A percentile compares a stretch with the other conserved stretches of the same genome.
Evolutionary conservation across 2,797 vertebrate genomes (phyloP).

Genomic region (Phrynocephalus vlangalii): DNA sequence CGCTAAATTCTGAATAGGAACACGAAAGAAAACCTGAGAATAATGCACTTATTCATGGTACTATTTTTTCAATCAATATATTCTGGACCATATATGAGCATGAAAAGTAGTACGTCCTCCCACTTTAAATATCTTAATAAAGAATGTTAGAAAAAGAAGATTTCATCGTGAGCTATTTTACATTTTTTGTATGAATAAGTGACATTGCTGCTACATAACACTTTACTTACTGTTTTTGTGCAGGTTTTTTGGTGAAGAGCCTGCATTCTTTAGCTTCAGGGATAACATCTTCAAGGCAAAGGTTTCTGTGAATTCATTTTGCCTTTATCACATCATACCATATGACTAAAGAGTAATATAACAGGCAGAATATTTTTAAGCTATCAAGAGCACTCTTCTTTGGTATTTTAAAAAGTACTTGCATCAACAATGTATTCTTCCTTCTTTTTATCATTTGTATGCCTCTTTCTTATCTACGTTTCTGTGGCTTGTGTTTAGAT

Average conservation of each 20-base stretch:
- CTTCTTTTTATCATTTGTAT: slow-evolving; percentile 50
- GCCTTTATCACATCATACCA: slow-evolving; percentile 19
- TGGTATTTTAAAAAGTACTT: slow-evolving; percentile 31
- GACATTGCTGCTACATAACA: not conserved
- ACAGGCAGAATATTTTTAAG: slow-evolving; percentile 38
- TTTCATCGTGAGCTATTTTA: not conserved
- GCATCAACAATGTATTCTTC: slow-evolving; percentile 45
- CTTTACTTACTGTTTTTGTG: not conserved
- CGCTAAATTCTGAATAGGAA: not conserved
- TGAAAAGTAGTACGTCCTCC: not conserved
- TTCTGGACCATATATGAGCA: not conserved
- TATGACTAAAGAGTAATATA: slow-evolving; percentile 36
- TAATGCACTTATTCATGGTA: not conserved
- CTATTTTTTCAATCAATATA: not conserved
- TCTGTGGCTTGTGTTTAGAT: slow-evolving; percentile 36
- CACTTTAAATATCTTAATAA: not conserved
- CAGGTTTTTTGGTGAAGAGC: not conserved
- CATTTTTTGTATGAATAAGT: not conserved
- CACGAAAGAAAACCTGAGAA: not conserved
- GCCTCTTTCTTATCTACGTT: slow-evolving; percentile 38
- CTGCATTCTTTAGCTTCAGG: slow-evolving; percentile 5
- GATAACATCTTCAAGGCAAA: slow-evolving; percentile 28
- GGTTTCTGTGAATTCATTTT: slow-evolving; percentile 33
- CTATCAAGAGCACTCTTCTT: not conserved
- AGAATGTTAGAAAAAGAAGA: not conserved